Conservation (phyloP, 2,888 invertebrate species). For the Salpingus planirostris region DNA sequence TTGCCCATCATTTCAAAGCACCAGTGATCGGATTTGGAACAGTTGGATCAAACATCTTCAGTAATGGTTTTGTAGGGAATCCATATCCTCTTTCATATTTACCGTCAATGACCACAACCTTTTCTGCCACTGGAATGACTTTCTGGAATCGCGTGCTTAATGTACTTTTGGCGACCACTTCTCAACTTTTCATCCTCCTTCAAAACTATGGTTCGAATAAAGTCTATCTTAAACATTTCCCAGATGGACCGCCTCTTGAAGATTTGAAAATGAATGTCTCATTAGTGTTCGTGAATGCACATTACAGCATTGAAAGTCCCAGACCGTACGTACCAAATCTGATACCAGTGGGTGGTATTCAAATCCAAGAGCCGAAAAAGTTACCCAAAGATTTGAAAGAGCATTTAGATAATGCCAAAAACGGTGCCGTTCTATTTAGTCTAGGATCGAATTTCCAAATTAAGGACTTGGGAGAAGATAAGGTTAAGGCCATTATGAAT, state of each 20-base stretch:
- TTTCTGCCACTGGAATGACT: neutral
- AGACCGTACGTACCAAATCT: conserved; percentile 43
- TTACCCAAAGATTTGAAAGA: conserved; percentile 22
- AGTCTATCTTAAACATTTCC: neutral
- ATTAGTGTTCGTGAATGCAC: neutral
- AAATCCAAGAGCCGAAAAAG: conserved; percentile 30
- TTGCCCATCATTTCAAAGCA: neutral
- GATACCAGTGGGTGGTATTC: conserved; percentile 49
- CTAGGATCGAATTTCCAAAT: neutral
- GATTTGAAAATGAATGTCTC: neutral
- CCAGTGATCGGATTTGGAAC: neutral
- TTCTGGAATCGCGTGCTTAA: neutral
- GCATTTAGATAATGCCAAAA: conserved; percentile 19
- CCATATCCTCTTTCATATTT: neutral
- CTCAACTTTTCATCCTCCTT: conserved; percentile 6
- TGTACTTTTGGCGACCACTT: neutral
- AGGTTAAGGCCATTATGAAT: conserved; percentile 24
- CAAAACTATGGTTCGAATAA: conserved; percentile 27
- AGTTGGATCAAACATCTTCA: neutral
- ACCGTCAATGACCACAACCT: neutral
- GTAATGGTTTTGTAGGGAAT: neutral
- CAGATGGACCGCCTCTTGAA: neutral
- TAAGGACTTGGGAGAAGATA: neutral
- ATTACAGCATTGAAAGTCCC: conserved; percentile 1
- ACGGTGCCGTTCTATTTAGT: conserved; percentile 12